Percentiles rank a stretch among this genome's conserved stretches.
Conservation (phyloP, 2,888 invertebrate genomes). For the Drosophila lutescens region DNA sequence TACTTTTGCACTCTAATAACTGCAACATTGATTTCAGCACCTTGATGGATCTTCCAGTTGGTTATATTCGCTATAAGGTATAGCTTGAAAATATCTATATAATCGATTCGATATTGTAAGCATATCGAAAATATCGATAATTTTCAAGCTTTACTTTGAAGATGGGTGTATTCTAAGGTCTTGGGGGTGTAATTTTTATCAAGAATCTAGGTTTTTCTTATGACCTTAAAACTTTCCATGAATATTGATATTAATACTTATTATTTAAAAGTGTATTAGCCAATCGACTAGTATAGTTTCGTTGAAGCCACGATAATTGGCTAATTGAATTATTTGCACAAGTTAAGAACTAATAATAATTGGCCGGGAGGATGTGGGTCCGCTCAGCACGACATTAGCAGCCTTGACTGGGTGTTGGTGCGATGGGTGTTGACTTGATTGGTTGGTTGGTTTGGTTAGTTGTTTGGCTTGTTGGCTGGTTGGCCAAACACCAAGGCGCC, state of each 20-base stretch:
- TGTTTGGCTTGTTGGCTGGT: slow-evolving; percentile 5
- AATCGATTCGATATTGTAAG: too few relatives aligned
- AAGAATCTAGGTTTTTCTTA: neutral
- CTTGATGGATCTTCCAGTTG: slow-evolving; percentile 16
- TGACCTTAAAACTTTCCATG: too few relatives aligned
- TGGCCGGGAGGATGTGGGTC: slow-evolving; percentile 55
- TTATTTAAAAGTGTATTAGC: neutral
- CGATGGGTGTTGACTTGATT: slow-evolving; percentile 36
- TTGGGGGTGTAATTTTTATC: neutral
- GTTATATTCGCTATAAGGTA: slow-evolving; percentile 1
- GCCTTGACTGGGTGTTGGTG: slow-evolving; percentile 43
- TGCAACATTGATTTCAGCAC: slow-evolving; percentile 75
- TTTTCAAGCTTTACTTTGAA: too few relatives aligned
- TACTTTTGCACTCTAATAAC: slow-evolving; percentile 77
- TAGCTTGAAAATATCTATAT: too few relatives aligned
- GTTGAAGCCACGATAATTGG: slow-evolving; percentile 20
- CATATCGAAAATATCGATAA: too few relatives aligned
- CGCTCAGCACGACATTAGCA: slow-evolving; percentile 38
- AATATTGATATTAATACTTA: too few relatives aligned
- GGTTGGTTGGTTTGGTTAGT: neutral
- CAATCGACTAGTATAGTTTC: neutral
- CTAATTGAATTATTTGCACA: slow-evolving; percentile 46
- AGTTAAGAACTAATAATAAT: slow-evolving; percentile 45
- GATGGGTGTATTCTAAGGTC: too few relatives aligned
- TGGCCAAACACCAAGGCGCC: slow-evolving; percentile 13